Conservation (phyloP, 1,140 invertebrate genomes). For the Cecropterus lyciades region DNA sequence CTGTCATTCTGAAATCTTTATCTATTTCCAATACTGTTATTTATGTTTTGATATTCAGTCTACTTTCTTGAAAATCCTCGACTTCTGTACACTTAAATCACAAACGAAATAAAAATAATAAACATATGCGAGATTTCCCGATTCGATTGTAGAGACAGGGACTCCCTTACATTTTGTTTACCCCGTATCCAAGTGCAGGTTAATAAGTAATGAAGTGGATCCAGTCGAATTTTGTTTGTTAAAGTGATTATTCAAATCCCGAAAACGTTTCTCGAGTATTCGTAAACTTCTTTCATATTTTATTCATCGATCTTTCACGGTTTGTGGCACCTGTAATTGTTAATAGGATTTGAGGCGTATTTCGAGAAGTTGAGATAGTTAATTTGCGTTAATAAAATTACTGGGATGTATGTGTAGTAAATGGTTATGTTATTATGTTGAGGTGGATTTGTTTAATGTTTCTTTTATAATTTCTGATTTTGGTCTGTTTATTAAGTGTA, state of each 20-base stretch:
- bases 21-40: slow-evolving; percentile 25
- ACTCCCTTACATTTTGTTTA: slow-evolving; percentile 48
- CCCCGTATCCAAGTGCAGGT: slow-evolving; percentile 68
- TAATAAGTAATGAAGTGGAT: slow-evolving; percentile 82
- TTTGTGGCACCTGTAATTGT: slow-evolving; percentile 73
- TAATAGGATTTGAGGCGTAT: slow-evolving; percentile 59
- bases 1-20: slow-evolving; percentile 17
- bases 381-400: slow-evolving; percentile 25
- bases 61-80: slow-evolving; percentile 16
- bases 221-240: slow-evolving; percentile 80
- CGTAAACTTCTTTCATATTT: slow-evolving; percentile 82
- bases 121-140: slow-evolving; percentile 18
- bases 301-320: slow-evolving; percentile 81
- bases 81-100: slow-evolving; percentile 21
- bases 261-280: slow-evolving; percentile 80
- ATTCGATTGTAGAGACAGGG: slow-evolving; percentile 20
- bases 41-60: slow-evolving; percentile 26
- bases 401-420: slow-evolving; percentile 5
- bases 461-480: background rate
- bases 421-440: background rate
- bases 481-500: background rate
- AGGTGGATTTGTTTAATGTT: background rate
- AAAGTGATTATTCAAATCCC: slow-evolving; percentile 84
- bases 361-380: slow-evolving; percentile 30
- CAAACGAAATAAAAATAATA: slow-evolving; percentile 25